phyloP scores from a whole-genome alignment of 2,797 vertebrate species.

The Allobates femoralis region DNA sequence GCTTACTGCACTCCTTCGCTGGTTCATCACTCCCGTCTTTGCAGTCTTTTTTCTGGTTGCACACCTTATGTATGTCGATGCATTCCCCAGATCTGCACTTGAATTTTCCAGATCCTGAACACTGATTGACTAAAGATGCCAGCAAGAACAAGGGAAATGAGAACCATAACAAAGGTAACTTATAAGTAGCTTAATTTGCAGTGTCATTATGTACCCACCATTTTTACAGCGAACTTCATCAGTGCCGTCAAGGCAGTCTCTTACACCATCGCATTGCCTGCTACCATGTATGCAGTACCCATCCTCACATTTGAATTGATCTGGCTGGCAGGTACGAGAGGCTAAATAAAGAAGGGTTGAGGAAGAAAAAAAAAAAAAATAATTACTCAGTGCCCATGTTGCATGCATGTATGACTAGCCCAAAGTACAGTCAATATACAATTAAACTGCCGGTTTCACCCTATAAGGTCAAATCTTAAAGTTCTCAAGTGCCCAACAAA shows the following conservation, averaged over 20 bases:
- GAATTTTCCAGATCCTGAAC: conserved; percentile 92
- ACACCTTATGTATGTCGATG: conserved; percentile 92
- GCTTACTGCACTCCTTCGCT: conserved; percentile 94
- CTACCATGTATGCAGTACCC: conserved; percentile 90
- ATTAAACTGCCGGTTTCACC: too few relatives aligned
- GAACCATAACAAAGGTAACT: conserved; percentile 32
- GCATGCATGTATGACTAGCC: too few relatives aligned
- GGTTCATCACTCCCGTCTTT: conserved; percentile 97
- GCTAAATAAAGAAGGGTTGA: conserved; percentile 77
- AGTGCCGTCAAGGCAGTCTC: conserved; percentile 91
- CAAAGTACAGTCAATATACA: too few relatives aligned
- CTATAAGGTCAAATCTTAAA: too few relatives aligned
- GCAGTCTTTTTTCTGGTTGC: conserved; percentile 92
- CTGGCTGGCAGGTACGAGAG: conserved; percentile 86
- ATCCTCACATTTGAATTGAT: conserved; percentile 95
- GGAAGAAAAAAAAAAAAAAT: neutral
- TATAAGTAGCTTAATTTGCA: conserved; percentile 33
- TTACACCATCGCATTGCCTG: conserved; percentile 89
- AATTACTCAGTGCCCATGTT: neutral
- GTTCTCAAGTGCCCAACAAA: too few relatives aligned
- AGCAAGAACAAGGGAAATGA: conserved; percentile 32
- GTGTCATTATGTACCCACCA: conserved; percentile 71
- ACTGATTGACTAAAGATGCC: conserved; percentile 84
- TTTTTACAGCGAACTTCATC: conserved; percentile 92
- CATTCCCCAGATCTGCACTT: conserved; percentile 96